A percentile compares a stretch with the other conserved stretches of the same genome.
Evolutionary conservation across 2,888 invertebrate genomes (phyloP).

Genomic region (Volucella zonaria): DNA sequence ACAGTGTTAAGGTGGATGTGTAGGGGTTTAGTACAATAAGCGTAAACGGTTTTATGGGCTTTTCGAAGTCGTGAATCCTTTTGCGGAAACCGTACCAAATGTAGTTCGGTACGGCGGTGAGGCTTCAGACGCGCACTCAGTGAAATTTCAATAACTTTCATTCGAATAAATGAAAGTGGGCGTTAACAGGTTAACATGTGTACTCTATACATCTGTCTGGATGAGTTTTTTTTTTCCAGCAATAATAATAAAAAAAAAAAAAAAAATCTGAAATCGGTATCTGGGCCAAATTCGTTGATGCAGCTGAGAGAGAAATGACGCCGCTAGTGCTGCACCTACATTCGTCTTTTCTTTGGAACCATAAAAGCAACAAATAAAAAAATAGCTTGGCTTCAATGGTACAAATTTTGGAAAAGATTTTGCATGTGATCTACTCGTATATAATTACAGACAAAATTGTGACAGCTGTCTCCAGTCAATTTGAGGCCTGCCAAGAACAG

Average conservation of each 20-base stretch:
- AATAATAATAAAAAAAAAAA: constrained; percentile 13
- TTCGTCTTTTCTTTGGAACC: constrained; percentile 24
- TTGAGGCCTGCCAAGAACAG: too few species aligned
- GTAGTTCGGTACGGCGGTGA: constrained; percentile 40
- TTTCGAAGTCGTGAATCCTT: constrained; percentile 66
- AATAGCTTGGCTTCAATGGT: constrained; percentile 15
- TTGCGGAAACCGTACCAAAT: constrained; percentile 57
- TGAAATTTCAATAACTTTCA: constrained; percentile 69
- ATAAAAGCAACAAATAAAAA: background rate
- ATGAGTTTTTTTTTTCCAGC: background rate
- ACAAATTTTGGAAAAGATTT: background rate
- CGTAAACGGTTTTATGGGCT: constrained; percentile 54
- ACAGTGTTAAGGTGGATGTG: constrained; percentile 42
- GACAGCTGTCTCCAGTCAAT: too few species aligned
- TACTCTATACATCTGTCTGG: constrained; percentile 54
- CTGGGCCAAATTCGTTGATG: constrained; percentile 62
- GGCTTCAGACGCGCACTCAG: constrained; percentile 6
- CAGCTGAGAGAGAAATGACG: constrained; percentile 49
- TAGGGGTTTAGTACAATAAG: constrained; percentile 27
- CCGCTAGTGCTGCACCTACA: constrained; percentile 55
- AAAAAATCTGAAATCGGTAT: constrained; percentile 55
- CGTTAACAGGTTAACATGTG: constrained; percentile 72
- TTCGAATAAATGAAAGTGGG: constrained; percentile 66
- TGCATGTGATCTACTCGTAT: too few species aligned
- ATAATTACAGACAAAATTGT: too few species aligned